Evolutionary conservation across 2,888 invertebrate species (phyloP), one percentile per base, ranked within the genome.

Genomic region (Anoplius nigerrimus): DNA sequence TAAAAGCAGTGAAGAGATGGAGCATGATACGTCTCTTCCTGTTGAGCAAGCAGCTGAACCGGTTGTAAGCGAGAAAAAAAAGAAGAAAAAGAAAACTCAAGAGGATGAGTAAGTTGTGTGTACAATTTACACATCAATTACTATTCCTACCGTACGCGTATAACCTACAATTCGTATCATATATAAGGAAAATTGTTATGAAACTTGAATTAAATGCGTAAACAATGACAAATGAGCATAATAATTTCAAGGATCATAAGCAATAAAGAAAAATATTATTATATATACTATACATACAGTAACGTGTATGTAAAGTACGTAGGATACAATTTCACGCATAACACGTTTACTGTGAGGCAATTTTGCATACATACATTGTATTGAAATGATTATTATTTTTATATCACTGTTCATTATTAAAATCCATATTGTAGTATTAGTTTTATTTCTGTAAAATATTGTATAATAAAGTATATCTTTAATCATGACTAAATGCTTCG

Each of bases 1-100:
- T 82, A 91, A 90, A 82, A 88, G 89, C 18, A 72, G 66, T n/a
- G 73, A 78, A 62, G 75, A 69, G 21, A 59, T 71, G 22, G 75
- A 69, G 54, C 16, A 64, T 21, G 46, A 57, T 11, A 58, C 43
- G 52, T 11, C 46, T 34, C 15, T 18, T 48, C 45, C 81, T 66
- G 71, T 76, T 27, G 69, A 66, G 34, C 71, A 71, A 51, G 52
- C 27, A 13, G 65, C 21, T 8, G 71, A 69, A 54, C 58, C 66
- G 54, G 52, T 59, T 57, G 79, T 13, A 71, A 81, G 66, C 8
- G 76, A 82, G 79, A 73, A 78, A 66, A 78, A 72, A 70, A 76
- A 74, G 60, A 81, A 76, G 66, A 82, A 79, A 59, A 80, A 87
- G 84, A 89, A 77, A 86, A 42, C 48, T 4, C 70, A 66, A 27